Percentiles rank a stretch among this genome's conserved stretches.
Conservation (phyloP, 2,888 invertebrate genomes). For the Apodemia zela region DNA sequence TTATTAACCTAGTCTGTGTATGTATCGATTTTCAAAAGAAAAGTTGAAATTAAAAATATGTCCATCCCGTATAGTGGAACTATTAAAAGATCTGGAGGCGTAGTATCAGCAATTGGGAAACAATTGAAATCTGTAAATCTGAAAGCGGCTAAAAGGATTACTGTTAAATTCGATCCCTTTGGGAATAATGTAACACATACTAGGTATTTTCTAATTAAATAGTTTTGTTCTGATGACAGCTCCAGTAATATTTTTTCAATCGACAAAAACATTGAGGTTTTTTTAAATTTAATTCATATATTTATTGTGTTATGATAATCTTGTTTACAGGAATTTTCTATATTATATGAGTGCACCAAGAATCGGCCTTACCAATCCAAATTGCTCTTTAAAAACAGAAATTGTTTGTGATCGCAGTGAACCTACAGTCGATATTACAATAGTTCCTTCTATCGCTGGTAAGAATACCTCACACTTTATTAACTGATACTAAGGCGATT, state of each 20-base stretch:
- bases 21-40: neutral
- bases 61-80: constrained; percentile 87
- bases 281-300: neutral
- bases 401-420: constrained; percentile 89
- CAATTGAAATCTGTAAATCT: constrained; percentile 86
- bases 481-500: neutral
- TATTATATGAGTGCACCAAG: constrained; percentile 64
- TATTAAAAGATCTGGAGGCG: constrained; percentile 82
- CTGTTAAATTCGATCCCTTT: constrained; percentile 92
- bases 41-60: constrained; percentile 72
- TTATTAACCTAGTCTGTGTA: no score
- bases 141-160: constrained; percentile 88
- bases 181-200: constrained; percentile 83
- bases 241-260: no score
- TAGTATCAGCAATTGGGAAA: constrained; percentile 86
- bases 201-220: constrained; percentile 67
- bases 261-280: constrained; percentile 7
- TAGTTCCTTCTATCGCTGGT: constrained; percentile 80
- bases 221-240: constrained; percentile 18
- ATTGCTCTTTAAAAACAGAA: constrained; percentile 87
- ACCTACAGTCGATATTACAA: constrained; percentile 82
- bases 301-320: neutral
- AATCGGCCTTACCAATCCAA: constrained; percentile 85
- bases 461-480: constrained; percentile 28
- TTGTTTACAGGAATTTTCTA: constrained; percentile 31